These are phyloP conservation scores for Acanthurus lineatus DNA, from an alignment of 2,797 vertebrate species.

Conservation along the genomic window DNA sequence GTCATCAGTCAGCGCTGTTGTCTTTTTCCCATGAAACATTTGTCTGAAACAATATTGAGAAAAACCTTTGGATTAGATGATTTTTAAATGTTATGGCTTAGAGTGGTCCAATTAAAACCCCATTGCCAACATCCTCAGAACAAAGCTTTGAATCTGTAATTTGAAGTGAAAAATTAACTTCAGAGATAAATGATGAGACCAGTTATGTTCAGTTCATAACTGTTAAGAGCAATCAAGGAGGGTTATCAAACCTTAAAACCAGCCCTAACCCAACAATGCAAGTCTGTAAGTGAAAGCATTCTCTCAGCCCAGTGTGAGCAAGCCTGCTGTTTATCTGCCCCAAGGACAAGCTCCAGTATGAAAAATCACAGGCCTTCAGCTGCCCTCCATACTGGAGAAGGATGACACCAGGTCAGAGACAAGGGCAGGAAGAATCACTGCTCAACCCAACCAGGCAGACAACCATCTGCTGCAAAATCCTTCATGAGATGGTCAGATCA, in stretches of 20 bases:
- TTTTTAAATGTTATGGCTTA: slow-evolving; percentile 5
- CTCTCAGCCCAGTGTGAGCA: slow-evolving; percentile 4
- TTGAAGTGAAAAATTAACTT: slow-evolving; percentile 3
- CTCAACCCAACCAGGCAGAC: slow-evolving; percentile 47
- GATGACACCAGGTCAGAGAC: slow-evolving; percentile 71
- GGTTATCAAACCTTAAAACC: slow-evolving; percentile 23
- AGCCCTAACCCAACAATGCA: slow-evolving; percentile 25
- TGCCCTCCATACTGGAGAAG: slow-evolving; percentile 52
- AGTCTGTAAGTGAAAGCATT: slow-evolving; percentile 15
- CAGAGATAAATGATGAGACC: slow-evolving; percentile 6
- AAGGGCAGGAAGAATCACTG: slow-evolving; percentile 50
- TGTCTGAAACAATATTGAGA: slow-evolving; percentile 26
- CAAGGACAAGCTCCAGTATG: slow-evolving; percentile 52
- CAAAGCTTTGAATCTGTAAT: slow-evolving; percentile 33
- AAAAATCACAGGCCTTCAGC: slow-evolving; percentile 63
- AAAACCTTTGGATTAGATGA: slow-evolving; percentile 22
- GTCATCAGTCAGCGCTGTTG: slow-evolving; percentile 42
- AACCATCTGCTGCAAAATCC: slow-evolving; percentile 76
- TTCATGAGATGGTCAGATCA: slow-evolving; percentile 44
- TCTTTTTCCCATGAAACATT: slow-evolving; percentile 31
- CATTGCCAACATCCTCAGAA: slow-evolving; percentile 17
- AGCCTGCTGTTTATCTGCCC: slow-evolving; percentile 30
- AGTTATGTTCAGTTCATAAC: background rate
- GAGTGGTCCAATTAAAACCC: slow-evolving; percentile 19
- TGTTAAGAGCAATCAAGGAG: slow-evolving; percentile 16